phyloP scores from a whole-genome alignment of 2,113 vertebrate genomes.

The Hiodon alosoides region DNA sequence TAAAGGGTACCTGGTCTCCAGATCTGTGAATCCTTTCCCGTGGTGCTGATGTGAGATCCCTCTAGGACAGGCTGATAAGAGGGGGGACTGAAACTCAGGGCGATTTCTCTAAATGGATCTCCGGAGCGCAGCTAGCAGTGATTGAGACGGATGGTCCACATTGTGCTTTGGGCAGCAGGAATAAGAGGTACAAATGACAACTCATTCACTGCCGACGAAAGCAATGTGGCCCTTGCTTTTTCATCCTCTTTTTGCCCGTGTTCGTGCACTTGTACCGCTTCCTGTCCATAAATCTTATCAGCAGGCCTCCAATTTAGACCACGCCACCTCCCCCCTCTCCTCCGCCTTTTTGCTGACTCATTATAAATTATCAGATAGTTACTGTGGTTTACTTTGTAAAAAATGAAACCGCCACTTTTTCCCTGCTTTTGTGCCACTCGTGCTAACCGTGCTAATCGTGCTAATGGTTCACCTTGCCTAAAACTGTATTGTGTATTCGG shows the following conservation, averaged over 20 bases:
- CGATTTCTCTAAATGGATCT: not conserved
- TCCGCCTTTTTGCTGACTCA: not conserved
- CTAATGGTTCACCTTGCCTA: no score
- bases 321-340: not conserved
- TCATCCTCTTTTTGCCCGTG: conserved; percentile 1
- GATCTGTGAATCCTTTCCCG: no score
- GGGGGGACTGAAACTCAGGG: not conserved
- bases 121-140: not conserved
- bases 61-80: not conserved
- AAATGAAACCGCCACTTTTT: no score
- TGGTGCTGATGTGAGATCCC: not conserved
- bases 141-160: not conserved
- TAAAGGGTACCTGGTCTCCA: not conserved
- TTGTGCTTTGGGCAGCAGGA: not conserved
- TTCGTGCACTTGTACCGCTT: not conserved
- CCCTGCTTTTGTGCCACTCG: no score
- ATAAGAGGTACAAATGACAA: conserved; percentile 4
- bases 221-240: not conserved
- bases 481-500: no score
- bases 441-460: no score
- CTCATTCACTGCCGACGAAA: not conserved
- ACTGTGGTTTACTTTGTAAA: not conserved
- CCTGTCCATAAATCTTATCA: conserved; percentile 1
- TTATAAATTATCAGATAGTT: not conserved
- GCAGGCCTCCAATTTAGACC: not conserved